Percentiles rank a stretch among this genome's conserved stretches.
Conservation (phyloP, 2,888 invertebrate species). For the Macrophya alboannulata region DNA sequence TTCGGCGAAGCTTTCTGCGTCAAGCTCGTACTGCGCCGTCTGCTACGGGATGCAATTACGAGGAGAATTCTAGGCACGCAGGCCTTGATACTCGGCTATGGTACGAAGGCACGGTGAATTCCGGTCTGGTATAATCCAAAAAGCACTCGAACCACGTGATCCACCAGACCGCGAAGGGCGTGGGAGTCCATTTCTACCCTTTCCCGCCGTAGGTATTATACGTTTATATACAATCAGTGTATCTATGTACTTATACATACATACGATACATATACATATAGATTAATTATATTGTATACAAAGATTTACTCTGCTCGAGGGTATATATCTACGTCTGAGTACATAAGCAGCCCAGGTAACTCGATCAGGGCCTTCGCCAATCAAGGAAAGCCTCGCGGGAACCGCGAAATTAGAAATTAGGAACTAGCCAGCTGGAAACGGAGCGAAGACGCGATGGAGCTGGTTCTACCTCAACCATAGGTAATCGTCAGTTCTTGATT, state of each 20-base stretch:
- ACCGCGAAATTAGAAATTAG: constrained; percentile 33
- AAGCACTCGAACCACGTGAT: constrained; percentile 50
- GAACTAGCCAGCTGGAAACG: background rate
- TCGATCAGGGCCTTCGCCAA: constrained; percentile 38
- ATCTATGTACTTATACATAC: too few species aligned
- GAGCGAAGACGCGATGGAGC: background rate
- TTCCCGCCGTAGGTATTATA: background rate
- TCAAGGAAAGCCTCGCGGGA: constrained; percentile 44
- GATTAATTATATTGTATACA: constrained; percentile 1
- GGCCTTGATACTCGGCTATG: constrained; percentile 70
- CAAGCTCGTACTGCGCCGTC: constrained; percentile 36
- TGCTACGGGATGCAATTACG: constrained; percentile 76
- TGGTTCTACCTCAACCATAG: background rate
- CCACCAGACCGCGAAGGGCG: background rate
- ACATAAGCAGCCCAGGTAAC: constrained; percentile 32
- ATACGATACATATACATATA: background rate
- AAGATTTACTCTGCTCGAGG: constrained; percentile 2
- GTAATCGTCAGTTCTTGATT: constrained; percentile 29
- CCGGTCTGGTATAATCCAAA: constrained; percentile 41
- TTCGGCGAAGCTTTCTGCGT: background rate
- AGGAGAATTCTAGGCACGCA: constrained; percentile 76
- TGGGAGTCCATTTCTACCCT: constrained; percentile 24
- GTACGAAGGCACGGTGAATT: constrained; percentile 61
- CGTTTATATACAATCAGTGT: background rate
- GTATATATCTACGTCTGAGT: background rate